Conservation (phyloP, 2,888 invertebrate genomes). For the Trilocha varians region DNA sequence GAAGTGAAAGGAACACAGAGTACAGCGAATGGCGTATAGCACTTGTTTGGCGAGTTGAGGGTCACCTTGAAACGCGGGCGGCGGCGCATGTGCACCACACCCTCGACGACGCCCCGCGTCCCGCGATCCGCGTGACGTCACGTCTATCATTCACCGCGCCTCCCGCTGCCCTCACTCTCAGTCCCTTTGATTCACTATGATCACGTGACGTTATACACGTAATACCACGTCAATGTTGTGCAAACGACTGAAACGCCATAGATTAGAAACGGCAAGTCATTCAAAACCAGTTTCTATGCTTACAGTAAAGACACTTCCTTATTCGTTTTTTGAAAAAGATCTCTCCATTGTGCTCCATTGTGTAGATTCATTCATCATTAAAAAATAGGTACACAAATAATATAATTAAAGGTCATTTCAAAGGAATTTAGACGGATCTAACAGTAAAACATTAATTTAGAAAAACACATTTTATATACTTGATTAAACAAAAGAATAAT, state of each 20-base stretch:
- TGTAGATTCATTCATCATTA: no score
- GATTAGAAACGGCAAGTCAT: neutral
- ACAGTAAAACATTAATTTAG: no score
- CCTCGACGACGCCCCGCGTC: slow-evolving; percentile 34
- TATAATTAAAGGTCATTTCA: no score
- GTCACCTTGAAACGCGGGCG: slow-evolving; percentile 62
- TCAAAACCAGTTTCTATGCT: neutral
- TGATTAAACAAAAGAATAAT: no score
- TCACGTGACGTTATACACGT: slow-evolving; percentile 58
- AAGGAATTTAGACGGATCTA: no score
- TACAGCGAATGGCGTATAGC: slow-evolving; percentile 35
- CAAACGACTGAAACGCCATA: slow-evolving; percentile 14
- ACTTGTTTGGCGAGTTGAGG: slow-evolving; percentile 48
- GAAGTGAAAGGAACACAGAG: slow-evolving; percentile 58
- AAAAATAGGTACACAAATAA: no score
- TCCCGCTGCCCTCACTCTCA: slow-evolving; percentile 12
- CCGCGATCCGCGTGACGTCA: slow-evolving; percentile 43
- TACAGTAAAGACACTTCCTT: neutral
- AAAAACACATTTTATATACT: no score
- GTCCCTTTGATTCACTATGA: slow-evolving; percentile 13
- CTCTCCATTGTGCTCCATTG: no score
- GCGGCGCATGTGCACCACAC: slow-evolving; percentile 70
- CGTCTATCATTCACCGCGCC: slow-evolving; percentile 23
- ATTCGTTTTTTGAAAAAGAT: no score
- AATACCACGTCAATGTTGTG: slow-evolving; percentile 33